Evolutionary conservation across 2,797 vertebrate genomes (phyloP).

Genomic region (Bradypodion pumilum): DNA sequence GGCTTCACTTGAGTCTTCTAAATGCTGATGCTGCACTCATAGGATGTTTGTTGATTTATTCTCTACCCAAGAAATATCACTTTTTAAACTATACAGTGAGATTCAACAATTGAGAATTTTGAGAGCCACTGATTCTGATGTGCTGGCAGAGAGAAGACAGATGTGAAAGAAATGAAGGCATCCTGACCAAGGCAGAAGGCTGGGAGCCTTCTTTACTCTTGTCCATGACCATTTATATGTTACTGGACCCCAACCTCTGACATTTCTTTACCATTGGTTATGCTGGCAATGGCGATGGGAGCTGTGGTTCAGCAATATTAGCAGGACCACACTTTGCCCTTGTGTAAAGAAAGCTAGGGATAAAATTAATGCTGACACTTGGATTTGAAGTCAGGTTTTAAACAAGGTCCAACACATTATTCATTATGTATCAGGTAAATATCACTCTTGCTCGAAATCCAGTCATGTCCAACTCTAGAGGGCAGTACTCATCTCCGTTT

Average conservation of each 20-base stretch:
- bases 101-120: constrained; percentile 89
- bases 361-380: background rate
- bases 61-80: too few relatives aligned
- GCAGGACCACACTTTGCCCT: too few relatives aligned
- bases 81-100: constrained; percentile 66
- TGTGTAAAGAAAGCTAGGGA: too few relatives aligned
- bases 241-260: too few relatives aligned
- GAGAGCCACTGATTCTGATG: too few relatives aligned
- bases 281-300: too few relatives aligned
- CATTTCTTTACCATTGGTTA: too few relatives aligned
- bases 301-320: too few relatives aligned
- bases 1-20: background rate
- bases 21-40: background rate
- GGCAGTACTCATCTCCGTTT: too few relatives aligned
- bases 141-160: background rate
- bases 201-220: background rate
- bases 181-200: background rate
- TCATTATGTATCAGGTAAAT: background rate
- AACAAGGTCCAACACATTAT: background rate
- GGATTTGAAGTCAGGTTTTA: background rate
- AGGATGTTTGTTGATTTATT: background rate
- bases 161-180: background rate
- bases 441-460: too few relatives aligned
- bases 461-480: too few relatives aligned
- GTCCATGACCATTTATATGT: background rate